Percentiles rank a stretch among this genome's conserved stretches.
Conservation (phyloP, 2,888 invertebrate species). For the Sympetrum striolatum region DNA sequence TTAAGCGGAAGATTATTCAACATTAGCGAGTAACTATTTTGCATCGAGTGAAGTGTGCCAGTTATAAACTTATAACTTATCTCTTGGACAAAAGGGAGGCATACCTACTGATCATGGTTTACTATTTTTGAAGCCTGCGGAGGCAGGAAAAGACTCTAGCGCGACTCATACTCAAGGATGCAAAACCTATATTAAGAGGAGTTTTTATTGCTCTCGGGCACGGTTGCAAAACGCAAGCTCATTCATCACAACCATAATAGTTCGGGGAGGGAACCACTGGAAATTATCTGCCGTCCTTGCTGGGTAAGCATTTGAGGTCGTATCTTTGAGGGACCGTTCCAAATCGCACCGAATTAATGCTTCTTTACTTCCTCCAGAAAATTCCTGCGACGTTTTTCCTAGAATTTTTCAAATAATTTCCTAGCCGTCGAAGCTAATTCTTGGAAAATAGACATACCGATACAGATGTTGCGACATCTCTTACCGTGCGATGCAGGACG, state of each 20-base stretch:
- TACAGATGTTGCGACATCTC: too few species aligned
- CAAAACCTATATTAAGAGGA: constrained; percentile 14
- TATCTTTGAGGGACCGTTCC: neutral
- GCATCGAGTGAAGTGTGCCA: too few species aligned
- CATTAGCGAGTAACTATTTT: too few species aligned
- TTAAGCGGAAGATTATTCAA: too few species aligned
- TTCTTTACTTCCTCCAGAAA: neutral
- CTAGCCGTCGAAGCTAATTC: too few species aligned
- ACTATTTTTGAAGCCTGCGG: neutral
- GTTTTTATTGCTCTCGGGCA: constrained; percentile 1
- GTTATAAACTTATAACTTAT: too few species aligned
- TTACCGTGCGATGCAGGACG: too few species aligned
- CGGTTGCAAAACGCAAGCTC: neutral
- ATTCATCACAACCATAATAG: constrained; percentile 23
- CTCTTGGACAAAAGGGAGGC: too few species aligned
- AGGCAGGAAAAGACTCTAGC: neutral
- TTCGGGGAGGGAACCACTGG: neutral
- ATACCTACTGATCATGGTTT: too few species aligned
- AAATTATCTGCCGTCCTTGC: constrained; percentile 19
- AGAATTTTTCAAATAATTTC: too few species aligned
- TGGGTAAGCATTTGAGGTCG: neutral
- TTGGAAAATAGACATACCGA: too few species aligned
- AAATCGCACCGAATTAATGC: neutral
- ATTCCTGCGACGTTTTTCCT: too few species aligned
- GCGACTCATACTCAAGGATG: neutral